Base-by-base conservation (phyloP, 2,888 invertebrate species). In the Hyppa rectilinea region DNA sequence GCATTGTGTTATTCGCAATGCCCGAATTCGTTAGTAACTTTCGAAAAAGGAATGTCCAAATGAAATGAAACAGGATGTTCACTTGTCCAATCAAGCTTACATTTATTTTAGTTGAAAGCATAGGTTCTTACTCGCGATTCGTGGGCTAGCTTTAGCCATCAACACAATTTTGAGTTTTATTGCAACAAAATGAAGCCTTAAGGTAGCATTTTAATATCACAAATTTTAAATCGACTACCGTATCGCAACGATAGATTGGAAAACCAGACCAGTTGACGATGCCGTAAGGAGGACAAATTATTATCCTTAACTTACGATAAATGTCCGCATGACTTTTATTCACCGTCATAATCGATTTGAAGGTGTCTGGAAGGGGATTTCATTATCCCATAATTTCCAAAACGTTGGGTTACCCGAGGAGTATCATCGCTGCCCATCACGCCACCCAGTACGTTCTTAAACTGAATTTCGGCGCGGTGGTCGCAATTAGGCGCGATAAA, bases 401-500 rank as follows among this genome's bases (percentile, higher is more conserved):
- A 81, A 85, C 75, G 69, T 78, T 76, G 84, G 80, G 85, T 85
- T 88, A 87, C 85, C 77, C 79, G 68, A 76, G 68, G 83, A 78
- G 87, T 92, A 93, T 92, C 91, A 82, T 81, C 74, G 78, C 64
- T 72, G 75, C 75, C 82, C 89, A 92, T 92, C 92, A 89, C 86
- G 89, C 94, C 95, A 94, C 94, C 94, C 94, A 93, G 85, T 89
- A 88, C 86, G 94, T 87, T 88, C 83, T 83, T 63, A 79, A 88
- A 84, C 87, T 87, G 89, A 89, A 91, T 90, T 92, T 91, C 91
- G 92, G 90, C 87, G 82, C 89, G 92, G 93, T 93, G 93, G 93
- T 92, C 92, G 93, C 93, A 95, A 95, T 95, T 94, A 95, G 94
- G 92, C 89, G 85, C 91, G 92, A 94, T 95, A 94, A 95, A 94